Base-by-base conservation (phyloP, 2,797 vertebrate genomes). In the Uromys caudimaculatus region DNA sequence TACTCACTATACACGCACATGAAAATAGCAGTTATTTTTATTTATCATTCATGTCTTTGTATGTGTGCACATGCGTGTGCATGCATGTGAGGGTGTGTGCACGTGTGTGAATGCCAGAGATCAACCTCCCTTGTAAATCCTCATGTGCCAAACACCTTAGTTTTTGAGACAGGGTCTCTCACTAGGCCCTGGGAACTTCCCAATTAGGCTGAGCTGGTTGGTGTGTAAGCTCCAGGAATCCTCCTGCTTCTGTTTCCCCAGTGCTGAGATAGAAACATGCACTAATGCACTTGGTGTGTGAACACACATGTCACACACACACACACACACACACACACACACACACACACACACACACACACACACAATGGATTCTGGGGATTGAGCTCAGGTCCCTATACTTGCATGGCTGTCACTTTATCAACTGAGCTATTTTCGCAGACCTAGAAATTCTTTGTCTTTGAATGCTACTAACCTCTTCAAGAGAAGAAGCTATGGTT, bases 1-100 rank as follows among this genome's bases (percentile, higher is more conserved):
- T 14, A 64, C 35, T 38, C 73, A 16, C 21, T 38, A 54, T 12
- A 21, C 23, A 56, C 27, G 8, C 52, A 85, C 83, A 58, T 32
- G 27, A 76, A 95, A 76, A 58, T 54, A 91, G 54, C 83, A 85
- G 93, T 87, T 38, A 50, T n/a, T 87, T 52, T 87, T 27, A 50
- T 67, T 71, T 16, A 16, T 54, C n/a, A 27, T 29, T 38, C 35
- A 62, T n/a, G 11, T 23, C 21, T n/a, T n/a, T 54, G 29, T 69
- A 35, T 79, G 10, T 35, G 44, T 32, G 44, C 27, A 32, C 7
- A 9, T 29, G 44, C 67, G 1, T 44, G 32, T 64, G 27, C 17
- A 38, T 60, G 41, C 10, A 3, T 16, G 44, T 38, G 64, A 58
- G 56, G 3, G 17, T 67, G 44, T 67, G 62, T 67, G 29, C 58